Percentiles rank a stretch among this genome's conserved stretches.
Evolutionary conservation across 2,113 vertebrate genomes (phyloP).

Genomic region (Leucosticte australis): DNA sequence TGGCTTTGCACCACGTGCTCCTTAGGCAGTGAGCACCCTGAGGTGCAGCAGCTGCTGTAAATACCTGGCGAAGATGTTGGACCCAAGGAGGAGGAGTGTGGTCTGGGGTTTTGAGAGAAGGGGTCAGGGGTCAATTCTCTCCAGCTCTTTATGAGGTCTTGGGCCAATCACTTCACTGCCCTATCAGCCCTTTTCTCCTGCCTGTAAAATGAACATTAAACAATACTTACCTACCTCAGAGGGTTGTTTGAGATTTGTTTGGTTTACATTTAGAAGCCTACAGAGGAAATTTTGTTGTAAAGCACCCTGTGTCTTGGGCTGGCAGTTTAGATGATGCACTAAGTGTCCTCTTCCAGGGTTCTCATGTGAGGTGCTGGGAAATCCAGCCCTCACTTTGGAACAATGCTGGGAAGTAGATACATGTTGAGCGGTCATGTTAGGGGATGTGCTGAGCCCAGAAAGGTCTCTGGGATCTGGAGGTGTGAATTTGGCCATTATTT

Average conservation of each 20-base stretch:
- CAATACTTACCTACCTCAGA: constrained; percentile 38
- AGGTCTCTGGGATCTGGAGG: background rate
- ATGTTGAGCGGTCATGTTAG: accelerated
- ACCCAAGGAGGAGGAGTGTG: background rate
- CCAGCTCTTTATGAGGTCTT: background rate
- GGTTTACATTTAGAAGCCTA: background rate
- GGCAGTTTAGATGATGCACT: background rate
- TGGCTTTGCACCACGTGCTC: accelerated
- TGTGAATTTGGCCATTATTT: background rate
- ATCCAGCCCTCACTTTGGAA: background rate
- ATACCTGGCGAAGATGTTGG: background rate
- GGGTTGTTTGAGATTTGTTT: constrained; percentile 46
- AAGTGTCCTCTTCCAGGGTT: background rate
- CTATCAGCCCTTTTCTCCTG: background rate
- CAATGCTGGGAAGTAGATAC: background rate
- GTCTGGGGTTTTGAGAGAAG: background rate
- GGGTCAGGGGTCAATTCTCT: background rate
- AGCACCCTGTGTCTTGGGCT: background rate
- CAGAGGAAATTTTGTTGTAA: background rate
- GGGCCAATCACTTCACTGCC: background rate
- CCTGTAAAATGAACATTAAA: constrained; percentile 18
- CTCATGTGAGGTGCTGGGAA: background rate
- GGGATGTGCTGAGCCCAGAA: background rate
- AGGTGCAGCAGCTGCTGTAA: background rate
- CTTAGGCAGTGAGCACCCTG: background rate